A percentile compares a stretch with the other conserved stretches of the same genome.
Evolutionary conservation across 2,113 vertebrate species (phyloP).

Genomic region (Tinamus guttatus): DNA sequence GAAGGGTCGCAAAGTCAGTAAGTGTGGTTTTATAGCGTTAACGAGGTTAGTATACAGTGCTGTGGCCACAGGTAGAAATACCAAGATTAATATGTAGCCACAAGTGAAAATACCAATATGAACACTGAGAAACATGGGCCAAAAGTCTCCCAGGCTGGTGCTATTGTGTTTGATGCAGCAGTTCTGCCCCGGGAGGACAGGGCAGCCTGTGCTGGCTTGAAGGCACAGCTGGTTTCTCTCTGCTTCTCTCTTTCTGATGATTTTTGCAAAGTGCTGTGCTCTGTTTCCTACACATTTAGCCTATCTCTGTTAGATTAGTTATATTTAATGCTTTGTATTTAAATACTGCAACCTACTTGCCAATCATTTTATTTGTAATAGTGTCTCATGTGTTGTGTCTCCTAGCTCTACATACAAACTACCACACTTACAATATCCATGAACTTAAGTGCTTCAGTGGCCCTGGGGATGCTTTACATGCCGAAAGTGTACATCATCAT

Average conservation of each 20-base stretch:
- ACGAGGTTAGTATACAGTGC: no score
- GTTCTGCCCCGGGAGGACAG: no score
- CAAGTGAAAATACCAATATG: neutral
- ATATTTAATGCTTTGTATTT: neutral
- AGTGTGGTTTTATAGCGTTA: accelerated
- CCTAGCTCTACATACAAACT: conserved; percentile 96
- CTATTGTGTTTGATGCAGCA: neutral
- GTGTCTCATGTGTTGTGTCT: conserved; percentile 71
- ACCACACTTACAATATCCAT: conserved; percentile 97
- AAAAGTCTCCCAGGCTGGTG: neutral
- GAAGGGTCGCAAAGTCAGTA: neutral
- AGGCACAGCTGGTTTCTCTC: neutral
- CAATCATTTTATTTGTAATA: conserved; percentile 68
- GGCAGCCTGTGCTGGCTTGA: neutral
- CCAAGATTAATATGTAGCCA: no score
- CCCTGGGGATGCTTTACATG: conserved; percentile 97
- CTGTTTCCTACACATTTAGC: neutral
- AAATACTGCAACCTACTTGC: neutral
- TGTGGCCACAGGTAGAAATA: neutral
- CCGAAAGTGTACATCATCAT: conserved; percentile 99
- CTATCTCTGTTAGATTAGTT: neutral
- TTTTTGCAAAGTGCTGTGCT: neutral
- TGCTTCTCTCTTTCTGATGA: neutral
- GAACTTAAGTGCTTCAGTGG: conserved; percentile 97
- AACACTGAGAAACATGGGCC: neutral